phyloP scores from a whole-genome alignment of 1,140 invertebrate genomes.

The Orius insidiosus region DNA sequence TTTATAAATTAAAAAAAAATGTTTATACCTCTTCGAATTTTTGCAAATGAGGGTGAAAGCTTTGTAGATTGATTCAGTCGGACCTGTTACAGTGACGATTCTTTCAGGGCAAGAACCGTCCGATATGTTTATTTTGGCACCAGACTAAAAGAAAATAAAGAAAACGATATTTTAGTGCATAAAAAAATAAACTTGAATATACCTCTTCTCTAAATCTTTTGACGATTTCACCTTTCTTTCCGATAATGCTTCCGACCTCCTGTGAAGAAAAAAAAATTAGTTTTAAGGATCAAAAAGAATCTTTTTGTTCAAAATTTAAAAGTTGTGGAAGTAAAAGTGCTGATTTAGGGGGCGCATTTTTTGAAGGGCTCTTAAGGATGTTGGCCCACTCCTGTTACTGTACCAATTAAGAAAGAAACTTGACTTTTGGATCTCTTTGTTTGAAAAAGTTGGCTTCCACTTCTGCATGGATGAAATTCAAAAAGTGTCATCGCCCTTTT shows the following conservation, averaged over 20 bases:
- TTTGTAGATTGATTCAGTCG: constrained; percentile 91
- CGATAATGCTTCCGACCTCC: constrained; percentile 98
- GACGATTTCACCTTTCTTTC: constrained; percentile 95
- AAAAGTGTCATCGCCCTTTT: not conserved
- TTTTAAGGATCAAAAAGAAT: no score
- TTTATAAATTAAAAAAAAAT: constrained; percentile 21
- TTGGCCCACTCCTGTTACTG: constrained; percentile 5
- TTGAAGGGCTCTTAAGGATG: not conserved
- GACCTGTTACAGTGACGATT: constrained; percentile 97
- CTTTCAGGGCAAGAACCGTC: constrained; percentile 82
- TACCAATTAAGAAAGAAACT: constrained; percentile 4
- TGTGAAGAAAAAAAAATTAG: constrained; percentile 48
- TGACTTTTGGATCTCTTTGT: constrained; percentile 6
- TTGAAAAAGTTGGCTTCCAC: not conserved
- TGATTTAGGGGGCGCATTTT: no score
- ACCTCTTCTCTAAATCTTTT: constrained; percentile 95
- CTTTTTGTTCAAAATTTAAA: no score
- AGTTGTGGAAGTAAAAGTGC: no score
- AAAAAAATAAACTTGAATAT: constrained; percentile 26
- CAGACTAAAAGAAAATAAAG: constrained; percentile 41
- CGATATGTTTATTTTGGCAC: constrained; percentile 81
- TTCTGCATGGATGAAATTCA: constrained; percentile 1
- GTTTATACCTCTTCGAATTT: constrained; percentile 88
- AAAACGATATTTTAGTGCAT: not conserved
- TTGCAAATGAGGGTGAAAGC: constrained; percentile 98